phyloP scores from a whole-genome alignment of 1,140 invertebrate species.

The Heliothis virescens region DNA sequence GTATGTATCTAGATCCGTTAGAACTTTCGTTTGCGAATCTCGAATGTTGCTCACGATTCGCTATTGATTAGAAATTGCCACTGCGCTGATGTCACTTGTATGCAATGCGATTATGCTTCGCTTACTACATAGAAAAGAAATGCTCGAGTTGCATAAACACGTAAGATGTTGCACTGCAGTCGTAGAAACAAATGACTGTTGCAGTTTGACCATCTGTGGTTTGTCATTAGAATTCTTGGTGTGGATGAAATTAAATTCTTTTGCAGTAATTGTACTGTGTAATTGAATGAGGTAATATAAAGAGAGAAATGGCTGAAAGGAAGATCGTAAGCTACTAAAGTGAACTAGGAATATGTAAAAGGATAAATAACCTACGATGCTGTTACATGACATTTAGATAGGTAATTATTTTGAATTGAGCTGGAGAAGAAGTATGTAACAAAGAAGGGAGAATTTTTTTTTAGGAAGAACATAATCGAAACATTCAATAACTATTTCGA shows the following conservation, averaged over 20 bases:
- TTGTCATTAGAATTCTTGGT: neutral
- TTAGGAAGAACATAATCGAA: too few relatives aligned
- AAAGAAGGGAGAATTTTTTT: too few relatives aligned
- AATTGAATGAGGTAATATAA: too few relatives aligned
- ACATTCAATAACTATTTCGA: too few relatives aligned
- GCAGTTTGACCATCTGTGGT: constrained; percentile 13
- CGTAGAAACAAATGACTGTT: too few relatives aligned
- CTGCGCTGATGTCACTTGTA: constrained; percentile 71
- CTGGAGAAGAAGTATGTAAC: too few relatives aligned
- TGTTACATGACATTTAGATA: too few relatives aligned
- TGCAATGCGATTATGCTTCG: constrained; percentile 53
- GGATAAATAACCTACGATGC: too few relatives aligned
- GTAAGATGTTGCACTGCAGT: neutral
- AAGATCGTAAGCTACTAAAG: too few relatives aligned
- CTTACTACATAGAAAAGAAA: constrained; percentile 43
- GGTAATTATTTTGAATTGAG: too few relatives aligned
- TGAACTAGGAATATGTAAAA: too few relatives aligned
- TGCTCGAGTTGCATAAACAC: constrained; percentile 38
- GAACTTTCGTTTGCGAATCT: constrained; percentile 72
- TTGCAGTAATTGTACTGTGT: neutral
- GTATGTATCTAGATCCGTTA: constrained; percentile 66
- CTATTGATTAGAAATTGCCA: constrained; percentile 79
- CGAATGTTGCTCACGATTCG: constrained; percentile 69
- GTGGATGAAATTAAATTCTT: neutral
- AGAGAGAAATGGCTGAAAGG: too few relatives aligned